A percentile compares a stretch with the other conserved stretches of the same genome.
These are phyloP conservation scores for Acanthis flammea DNA, from an alignment of 2,797 vertebrate species.

Conservation along the genomic window DNA sequence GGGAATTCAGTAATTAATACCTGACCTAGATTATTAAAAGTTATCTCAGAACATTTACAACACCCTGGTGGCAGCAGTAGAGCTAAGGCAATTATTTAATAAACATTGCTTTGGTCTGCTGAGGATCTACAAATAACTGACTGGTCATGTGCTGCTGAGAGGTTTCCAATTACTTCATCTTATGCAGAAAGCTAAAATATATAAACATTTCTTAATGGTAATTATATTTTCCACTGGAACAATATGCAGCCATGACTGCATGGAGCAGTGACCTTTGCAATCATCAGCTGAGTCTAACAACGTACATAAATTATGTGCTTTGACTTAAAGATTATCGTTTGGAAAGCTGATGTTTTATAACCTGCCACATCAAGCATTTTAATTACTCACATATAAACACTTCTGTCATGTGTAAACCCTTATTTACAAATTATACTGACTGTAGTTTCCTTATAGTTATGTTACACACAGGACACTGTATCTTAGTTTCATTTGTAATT, in stretches of 20 bases:
- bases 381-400: background rate
- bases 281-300: background rate
- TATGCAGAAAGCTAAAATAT: background rate
- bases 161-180: background rate
- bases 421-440: background rate
- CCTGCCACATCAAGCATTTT: background rate
- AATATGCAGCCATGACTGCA: background rate
- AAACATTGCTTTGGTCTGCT: background rate
- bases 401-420: background rate
- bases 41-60: background rate
- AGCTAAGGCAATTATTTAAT: background rate
- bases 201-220: background rate
- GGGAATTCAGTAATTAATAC: background rate
- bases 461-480: background rate
- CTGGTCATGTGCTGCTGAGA: background rate
- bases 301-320: background rate
- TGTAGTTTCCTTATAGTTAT: background rate
- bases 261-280: background rate
- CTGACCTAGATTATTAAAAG: background rate
- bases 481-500: background rate
- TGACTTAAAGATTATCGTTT: background rate
- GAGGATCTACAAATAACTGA: background rate
- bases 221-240: background rate
- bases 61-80: background rate
- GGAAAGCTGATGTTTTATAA: background rate